phyloP scores from a whole-genome alignment of 37 sponge, comb jelly and placozoan species.

The Amphimedon queenslandica region DNA sequence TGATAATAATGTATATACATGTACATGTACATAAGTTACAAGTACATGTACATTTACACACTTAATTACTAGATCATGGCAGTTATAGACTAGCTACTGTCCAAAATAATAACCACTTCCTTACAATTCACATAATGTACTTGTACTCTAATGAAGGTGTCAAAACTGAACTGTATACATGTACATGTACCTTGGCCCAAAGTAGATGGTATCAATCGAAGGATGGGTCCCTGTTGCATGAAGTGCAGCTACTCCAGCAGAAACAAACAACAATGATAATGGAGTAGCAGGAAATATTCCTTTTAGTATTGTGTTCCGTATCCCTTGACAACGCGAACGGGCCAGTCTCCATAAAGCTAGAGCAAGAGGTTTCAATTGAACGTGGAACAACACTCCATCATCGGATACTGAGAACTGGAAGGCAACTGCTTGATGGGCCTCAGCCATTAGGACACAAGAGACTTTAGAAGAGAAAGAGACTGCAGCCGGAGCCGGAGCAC shows the following conservation, averaged over 20 bases:
- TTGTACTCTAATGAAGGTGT: too few species aligned
- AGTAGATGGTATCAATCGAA: constrained; percentile 15
- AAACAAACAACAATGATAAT: constrained; percentile 53
- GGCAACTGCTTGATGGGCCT: constrained; percentile 95
- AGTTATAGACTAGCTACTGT: too few species aligned
- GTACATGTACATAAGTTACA: too few species aligned
- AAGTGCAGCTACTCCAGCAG: constrained; percentile 10
- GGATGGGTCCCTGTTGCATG: constrained; percentile 31
- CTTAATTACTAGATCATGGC: too few species aligned
- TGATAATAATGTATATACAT: too few species aligned
- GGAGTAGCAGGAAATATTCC: constrained; percentile 82
- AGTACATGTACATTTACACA: too few species aligned
- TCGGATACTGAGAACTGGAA: constrained; percentile 94
- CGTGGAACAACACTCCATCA: constrained; percentile 69
- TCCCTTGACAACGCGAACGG: constrained; percentile 10
- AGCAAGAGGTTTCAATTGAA: constrained; percentile 31
- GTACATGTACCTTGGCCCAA: too few species aligned
- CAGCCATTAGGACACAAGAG: constrained; percentile 71
- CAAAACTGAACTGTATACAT: too few species aligned
- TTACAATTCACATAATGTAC: too few species aligned
- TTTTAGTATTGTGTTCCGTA: constrained; percentile 30
- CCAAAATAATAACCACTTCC: too few species aligned
- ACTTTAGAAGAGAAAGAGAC: too few species aligned
- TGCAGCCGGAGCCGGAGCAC: too few species aligned
- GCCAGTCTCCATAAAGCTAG: background rate